Evolutionary conservation across 2,113 vertebrate species (phyloP), one percentile per base, ranked within the genome.

Genomic region (Nymphicus hollandicus): DNA sequence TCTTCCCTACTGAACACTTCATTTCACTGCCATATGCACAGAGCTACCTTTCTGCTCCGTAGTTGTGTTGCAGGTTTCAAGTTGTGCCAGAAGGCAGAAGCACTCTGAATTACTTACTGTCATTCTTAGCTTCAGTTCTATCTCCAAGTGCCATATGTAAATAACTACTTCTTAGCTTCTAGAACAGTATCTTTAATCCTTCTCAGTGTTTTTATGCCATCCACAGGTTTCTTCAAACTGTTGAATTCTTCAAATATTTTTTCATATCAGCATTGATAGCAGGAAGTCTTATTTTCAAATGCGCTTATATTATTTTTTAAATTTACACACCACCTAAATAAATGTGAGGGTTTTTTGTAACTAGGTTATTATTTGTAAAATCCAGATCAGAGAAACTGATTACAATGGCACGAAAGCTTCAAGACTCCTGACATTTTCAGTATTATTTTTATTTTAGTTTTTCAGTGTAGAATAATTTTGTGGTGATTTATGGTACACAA

Each of bases 171-270:
- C 12, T 11, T 47, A n/a, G 8, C 16, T 81, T 65, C 33, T 28
- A 53, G 14, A 69, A 20, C 9, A 33, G 6, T 7, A 6, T 39
- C 6, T 85, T 79, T 76, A 71, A 91, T 44, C 33, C 58, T 83
- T 83, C 35, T 86, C 28, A 55, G 63, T 73, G 69, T 80, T 80
- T 97, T 86, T 83, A 86, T 96, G 91, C 88, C 93, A 94, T 72
- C 82, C 96, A 70, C 80, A 96, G 87, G 78, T 60, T 82, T 86
- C 28, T 47, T 81, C 13, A 74, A 85, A 76, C 8, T 33, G 43
- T 14, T 74, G 43, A 68, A 60, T 60, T 43, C 7, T 58, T 84
- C 10, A 73, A 50, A 52, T 61, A 11, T 24, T 44, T 80, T 88
- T 92, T 69, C 17, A 7, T 72, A 25, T 29, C 16, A 33, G 31